These are phyloP conservation scores for Amphiura filiformis DNA, from an alignment of 35 echinoderm and acorn worm species.

Conservation along the genomic window DNA sequence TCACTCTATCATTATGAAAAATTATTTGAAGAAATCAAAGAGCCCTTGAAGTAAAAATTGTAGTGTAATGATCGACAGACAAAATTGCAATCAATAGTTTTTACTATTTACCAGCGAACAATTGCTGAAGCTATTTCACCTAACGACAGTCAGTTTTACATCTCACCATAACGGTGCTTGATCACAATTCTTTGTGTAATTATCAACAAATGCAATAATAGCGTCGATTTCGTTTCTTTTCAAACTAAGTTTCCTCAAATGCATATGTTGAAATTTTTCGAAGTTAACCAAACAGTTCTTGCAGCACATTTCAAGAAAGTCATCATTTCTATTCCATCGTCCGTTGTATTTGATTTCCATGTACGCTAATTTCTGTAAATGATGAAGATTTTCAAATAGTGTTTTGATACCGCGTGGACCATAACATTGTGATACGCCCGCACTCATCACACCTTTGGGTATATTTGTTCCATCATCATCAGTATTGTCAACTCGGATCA, in stretches of 20 bases:
- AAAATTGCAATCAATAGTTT: too few species aligned
- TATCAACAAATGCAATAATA: background rate
- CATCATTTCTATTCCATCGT: background rate
- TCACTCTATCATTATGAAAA: too few species aligned
- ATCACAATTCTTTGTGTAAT: too few species aligned
- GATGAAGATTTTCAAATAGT: background rate
- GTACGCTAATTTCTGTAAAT: background rate
- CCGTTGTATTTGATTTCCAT: background rate
- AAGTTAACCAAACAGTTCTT: background rate
- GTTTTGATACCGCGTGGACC: background rate
- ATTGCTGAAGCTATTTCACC: too few species aligned
- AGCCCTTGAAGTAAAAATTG: too few species aligned
- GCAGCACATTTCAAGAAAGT: background rate
- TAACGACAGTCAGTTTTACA: too few species aligned
- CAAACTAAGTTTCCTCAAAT: background rate
- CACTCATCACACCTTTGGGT: background rate
- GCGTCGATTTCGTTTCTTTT: background rate
- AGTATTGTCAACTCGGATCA: background rate
- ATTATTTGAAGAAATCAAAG: too few species aligned
- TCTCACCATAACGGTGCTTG: too few species aligned
- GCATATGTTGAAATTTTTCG: background rate
- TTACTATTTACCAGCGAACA: too few species aligned
- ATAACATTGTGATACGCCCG: background rate
- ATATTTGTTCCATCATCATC: background rate
- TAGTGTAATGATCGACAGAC: too few species aligned